Base-by-base conservation (phyloP, 35 echinoderm and acorn worm species). In the Lytechinus variegatus region DNA sequence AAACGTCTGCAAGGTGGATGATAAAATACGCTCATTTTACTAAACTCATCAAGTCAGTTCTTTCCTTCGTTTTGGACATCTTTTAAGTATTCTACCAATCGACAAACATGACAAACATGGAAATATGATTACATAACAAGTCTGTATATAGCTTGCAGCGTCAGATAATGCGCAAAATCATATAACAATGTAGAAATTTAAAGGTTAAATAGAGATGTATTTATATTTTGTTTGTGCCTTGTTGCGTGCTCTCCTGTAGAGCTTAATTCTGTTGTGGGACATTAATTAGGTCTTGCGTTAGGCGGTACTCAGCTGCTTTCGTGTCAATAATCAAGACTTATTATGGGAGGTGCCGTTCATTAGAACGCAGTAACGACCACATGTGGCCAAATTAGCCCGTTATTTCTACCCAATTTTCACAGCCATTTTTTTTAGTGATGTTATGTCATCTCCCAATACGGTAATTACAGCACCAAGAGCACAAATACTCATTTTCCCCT, bases 281-380 rank as follows among this genome's bases (percentile, higher is more conserved):
- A 79, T 79, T 79, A 79, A 79, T 79, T 19, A 79, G 66, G 66
- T 14, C 21, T 19, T 79, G 19, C 19, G 66, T 79, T n/a, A 7
- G 66, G 21, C 66, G 6, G 66, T 24, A 79, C 66, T 79, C 66
- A 79, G 66, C 66, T 79, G 66, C 66, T 0, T 24, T n/a, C 19
- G 16, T 79, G 66, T 24, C 66, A 79, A 79, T 79, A 79, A 79
- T 79, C 66, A 79, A 79, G 66, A 79, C 66, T 79, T 79, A 79
- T 79, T 79, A 79, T 24, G 14, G 21, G 21, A 79, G 66, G 66
- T 79, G 66, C 66, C 66, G 66, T 79, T 79, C 66, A 79, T 79
- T 79, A 79, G 21, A 79, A 79, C 8, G 66, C n/a, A 2, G 66
- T 19, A 19, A 5, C 66, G 66, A 79, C 66, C 66, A 79, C 66